Conservation (phyloP, 2,888 invertebrate species). For the Drosophila atroscutellata region DNA sequence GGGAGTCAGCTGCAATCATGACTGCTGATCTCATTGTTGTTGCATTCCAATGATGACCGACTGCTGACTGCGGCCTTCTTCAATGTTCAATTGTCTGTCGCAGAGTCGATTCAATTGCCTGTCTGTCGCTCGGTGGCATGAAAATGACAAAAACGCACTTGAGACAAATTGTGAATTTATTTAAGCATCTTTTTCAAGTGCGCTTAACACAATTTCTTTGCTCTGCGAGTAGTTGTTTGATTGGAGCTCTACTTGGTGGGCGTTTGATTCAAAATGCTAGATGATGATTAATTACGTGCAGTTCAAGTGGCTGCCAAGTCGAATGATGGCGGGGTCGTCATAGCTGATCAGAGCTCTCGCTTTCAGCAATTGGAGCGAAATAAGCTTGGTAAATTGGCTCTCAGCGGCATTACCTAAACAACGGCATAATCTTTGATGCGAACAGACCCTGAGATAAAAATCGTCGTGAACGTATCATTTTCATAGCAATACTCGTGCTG, state of each 20-base stretch:
- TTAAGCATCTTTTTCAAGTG: slow-evolving; percentile 67
- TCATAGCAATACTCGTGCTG: slow-evolving; percentile 23
- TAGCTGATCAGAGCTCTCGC: slow-evolving; percentile 28
- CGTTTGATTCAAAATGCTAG: slow-evolving; percentile 61
- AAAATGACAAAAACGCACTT: slow-evolving; percentile 80
- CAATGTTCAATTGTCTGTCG: slow-evolving; percentile 42
- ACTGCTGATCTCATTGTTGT: slow-evolving; percentile 54
- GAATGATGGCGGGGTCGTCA: slow-evolving; percentile 36
- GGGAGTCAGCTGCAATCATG: slow-evolving; percentile 52
- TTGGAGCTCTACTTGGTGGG: slow-evolving; percentile 23
- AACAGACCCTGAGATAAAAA: slow-evolving; percentile 57
- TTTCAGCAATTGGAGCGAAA: slow-evolving; percentile 54
- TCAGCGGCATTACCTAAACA: slow-evolving; percentile 55
- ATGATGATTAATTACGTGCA: slow-evolving; percentile 73
- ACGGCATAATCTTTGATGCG: slow-evolving; percentile 58
- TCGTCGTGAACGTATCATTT: slow-evolving; percentile 67
- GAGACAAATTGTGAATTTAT: slow-evolving; percentile 80
- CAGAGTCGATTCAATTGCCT: slow-evolving; percentile 16
- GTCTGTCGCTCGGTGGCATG: slow-evolving; percentile 51
- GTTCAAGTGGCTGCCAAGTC: slow-evolving; percentile 43
- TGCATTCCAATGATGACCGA: slow-evolving; percentile 63
- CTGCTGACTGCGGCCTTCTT: slow-evolving; percentile 40
- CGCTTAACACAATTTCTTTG: slow-evolving; percentile 69
- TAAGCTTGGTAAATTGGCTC: slow-evolving; percentile 58
- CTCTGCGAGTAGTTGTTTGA: slow-evolving; percentile 40